phyloP scores from a whole-genome alignment of 53 echinoderm and acorn worm genomes.

The Zoroaster sp. region DNA sequence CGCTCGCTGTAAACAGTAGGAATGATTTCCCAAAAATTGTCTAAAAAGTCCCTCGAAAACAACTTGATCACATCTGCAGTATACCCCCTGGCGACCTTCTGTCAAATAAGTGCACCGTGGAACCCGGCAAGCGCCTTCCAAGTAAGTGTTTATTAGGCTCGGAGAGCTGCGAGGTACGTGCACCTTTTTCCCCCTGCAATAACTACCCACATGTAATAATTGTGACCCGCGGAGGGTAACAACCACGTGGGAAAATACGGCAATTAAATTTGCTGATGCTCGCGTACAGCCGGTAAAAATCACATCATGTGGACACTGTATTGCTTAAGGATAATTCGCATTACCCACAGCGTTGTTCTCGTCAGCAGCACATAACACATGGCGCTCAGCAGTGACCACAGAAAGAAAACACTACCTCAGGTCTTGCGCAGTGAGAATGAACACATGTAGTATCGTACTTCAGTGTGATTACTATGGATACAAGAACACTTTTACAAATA shows the following conservation, averaged over 20 bases:
- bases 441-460: too few relatives aligned
- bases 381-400: too few relatives aligned
- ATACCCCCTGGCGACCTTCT: background rate
- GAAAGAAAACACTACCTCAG: too few relatives aligned
- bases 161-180: background rate
- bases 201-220: slow-evolving; percentile 18
- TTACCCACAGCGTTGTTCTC: too few relatives aligned
- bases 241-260: slow-evolving; percentile 20
- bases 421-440: too few relatives aligned
- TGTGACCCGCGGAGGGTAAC: slow-evolving; percentile 14
- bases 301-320: background rate
- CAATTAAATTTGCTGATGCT: slow-evolving; percentile 2
- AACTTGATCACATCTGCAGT: background rate
- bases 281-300: slow-evolving; percentile 1
- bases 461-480: too few relatives aligned
- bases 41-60: background rate
- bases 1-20: background rate
- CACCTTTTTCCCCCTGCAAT: background rate
- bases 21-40: background rate
- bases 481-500: too few relatives aligned
- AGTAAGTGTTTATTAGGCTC: background rate
- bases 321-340: background rate
- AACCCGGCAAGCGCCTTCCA: background rate
- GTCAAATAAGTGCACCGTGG: background rate
- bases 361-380: too few relatives aligned